Conservation (phyloP, 2,113 vertebrate species). For the Turnix velox region DNA sequence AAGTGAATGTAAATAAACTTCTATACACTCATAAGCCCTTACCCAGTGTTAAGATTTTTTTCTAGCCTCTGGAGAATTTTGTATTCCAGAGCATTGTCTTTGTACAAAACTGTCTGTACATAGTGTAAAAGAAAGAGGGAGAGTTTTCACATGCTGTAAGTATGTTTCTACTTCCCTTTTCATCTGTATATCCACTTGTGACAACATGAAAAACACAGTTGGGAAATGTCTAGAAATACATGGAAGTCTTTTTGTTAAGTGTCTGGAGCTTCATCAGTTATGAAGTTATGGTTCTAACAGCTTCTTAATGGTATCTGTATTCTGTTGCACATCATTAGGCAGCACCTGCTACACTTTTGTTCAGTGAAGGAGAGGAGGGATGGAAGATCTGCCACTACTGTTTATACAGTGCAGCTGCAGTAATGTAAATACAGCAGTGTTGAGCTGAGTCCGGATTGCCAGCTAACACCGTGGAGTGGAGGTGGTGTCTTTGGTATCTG, state of each 20-base stretch:
- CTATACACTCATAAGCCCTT: neutral
- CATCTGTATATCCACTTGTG: neutral
- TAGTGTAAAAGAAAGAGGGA: neutral
- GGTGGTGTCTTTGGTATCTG: neutral
- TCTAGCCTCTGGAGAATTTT: neutral
- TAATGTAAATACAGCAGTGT: neutral
- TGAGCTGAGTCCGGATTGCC: neutral
- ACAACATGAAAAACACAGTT: neutral
- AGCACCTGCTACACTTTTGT: neutral
- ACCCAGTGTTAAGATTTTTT: neutral
- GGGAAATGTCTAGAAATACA: neutral
- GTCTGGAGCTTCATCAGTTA: neutral
- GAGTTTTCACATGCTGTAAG: neutral
- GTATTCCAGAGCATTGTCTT: neutral
- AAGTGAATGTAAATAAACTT: neutral
- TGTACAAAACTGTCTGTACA: neutral
- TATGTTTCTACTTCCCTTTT: neutral
- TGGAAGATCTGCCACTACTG: no score
- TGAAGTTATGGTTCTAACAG: neutral
- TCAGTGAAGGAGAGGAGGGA: neutral
- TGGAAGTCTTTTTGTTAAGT: neutral
- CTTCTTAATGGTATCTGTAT: neutral
- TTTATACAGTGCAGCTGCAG: neutral
- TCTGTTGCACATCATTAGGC: neutral
- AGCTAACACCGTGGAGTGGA: neutral